Conservation (phyloP, 64 coral and sea anemone genomes). For the Montipora capricornis region DNA sequence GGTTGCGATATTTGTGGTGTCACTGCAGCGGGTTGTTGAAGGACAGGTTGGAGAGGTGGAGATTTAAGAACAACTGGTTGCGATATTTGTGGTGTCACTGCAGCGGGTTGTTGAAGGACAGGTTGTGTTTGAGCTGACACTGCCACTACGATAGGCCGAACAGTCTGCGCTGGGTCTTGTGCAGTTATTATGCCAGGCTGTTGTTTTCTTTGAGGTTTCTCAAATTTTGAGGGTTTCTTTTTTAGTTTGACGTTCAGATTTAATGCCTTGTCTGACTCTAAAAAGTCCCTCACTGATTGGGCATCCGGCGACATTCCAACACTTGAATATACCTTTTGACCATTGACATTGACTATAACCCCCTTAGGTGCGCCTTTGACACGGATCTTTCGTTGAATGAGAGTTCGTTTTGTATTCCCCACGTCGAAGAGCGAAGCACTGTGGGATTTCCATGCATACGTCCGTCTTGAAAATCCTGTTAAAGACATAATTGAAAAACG, state of each 20-base stretch:
- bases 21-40: neutral
- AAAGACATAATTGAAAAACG: neutral
- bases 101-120: neutral
- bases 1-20: neutral
- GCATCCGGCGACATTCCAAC: neutral
- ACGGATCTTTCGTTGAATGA: constrained; percentile 8
- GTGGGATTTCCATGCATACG: neutral
- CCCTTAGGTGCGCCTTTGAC: constrained; percentile 27
- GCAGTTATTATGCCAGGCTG: constrained; percentile 1
- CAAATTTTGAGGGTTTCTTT: constrained; percentile 9
- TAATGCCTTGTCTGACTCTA: neutral
- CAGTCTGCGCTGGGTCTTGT: neutral
- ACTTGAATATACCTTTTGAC: constrained; percentile 1
- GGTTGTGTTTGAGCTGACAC: neutral
- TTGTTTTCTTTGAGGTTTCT: constrained; percentile 23
- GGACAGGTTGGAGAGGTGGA: neutral
- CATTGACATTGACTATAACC: constrained; percentile 34
- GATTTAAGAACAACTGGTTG: neutral
- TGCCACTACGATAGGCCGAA: neutral
- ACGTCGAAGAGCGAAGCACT: neutral
- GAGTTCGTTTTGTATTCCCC: neutral
- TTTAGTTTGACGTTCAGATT: constrained; percentile 9
- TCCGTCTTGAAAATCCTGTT: neutral
- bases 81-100: neutral
- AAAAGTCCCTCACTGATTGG: neutral